phyloP scores from a whole-genome alignment of 2,797 vertebrate species.

The Lepidocolaptes lacrymiger region DNA sequence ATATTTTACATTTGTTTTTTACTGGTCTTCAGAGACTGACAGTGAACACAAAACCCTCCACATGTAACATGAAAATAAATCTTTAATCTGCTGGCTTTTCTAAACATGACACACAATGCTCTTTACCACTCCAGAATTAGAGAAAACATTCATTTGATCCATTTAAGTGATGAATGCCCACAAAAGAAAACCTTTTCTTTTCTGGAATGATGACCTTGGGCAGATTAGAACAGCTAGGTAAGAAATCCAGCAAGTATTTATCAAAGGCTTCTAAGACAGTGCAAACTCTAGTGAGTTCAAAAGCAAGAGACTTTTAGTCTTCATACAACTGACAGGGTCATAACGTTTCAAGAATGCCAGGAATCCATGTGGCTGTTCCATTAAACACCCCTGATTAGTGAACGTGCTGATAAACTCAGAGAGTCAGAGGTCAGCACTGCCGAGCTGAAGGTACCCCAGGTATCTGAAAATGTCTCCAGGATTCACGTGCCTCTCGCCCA shows the following conservation, averaged over 20 bases:
- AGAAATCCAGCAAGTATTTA: conserved; percentile 68
- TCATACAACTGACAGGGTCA: conserved; percentile 70
- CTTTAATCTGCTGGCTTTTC: not conserved
- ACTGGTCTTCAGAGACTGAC: not conserved
- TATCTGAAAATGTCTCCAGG: conserved; percentile 65
- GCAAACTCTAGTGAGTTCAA: conserved; percentile 66
- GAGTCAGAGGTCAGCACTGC: conserved; percentile 67
- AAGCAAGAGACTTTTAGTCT: conserved; percentile 70
- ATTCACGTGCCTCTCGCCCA: not conserved
- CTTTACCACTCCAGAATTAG: not conserved
- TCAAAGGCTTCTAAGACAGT: conserved; percentile 59
- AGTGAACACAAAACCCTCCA: not conserved
- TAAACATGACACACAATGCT: not conserved
- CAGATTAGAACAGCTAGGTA: conserved; percentile 59
- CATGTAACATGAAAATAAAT: not conserved
- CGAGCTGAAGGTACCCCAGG: conserved; percentile 71
- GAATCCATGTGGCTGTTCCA: conserved; percentile 73
- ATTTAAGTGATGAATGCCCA: conserved; percentile 37
- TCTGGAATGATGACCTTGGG: conserved; percentile 27
- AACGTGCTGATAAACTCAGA: conserved; percentile 68
- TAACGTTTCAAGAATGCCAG: conserved; percentile 72
- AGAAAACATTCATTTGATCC: conserved; percentile 2
- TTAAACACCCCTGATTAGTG: conserved; percentile 77
- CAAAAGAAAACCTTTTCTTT: conserved; percentile 19
- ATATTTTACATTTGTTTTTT: not conserved